Evolutionary conservation across 2,888 invertebrate species (phyloP), one percentile per base, ranked within the genome.

Genomic region (Pseudococcus jackbeardsleyi): DNA sequence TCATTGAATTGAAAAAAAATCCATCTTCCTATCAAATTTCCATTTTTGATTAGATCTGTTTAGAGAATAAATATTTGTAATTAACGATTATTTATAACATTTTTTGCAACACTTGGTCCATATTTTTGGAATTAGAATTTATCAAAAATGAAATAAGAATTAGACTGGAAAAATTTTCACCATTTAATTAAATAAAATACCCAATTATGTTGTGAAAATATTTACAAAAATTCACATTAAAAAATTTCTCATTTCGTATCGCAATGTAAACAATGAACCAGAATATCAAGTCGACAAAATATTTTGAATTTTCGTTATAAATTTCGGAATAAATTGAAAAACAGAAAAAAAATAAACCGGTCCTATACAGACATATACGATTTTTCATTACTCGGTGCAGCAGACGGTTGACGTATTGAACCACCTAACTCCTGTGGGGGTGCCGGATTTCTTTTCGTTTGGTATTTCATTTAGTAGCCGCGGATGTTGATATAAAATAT

Each of bases 401-500:
- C 33, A n/a, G 19, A 59, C 59, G 19, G 26, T 72, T 72, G 68
- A 33, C 68, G 33, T 72, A 72, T 72, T 15, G 68, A 33, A 33
- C 68, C 68, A 72, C 46, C 79, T 79, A 59, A 11, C 72, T 72
- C 72, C 72, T 79, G 46, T 79, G 46, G 79, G 79, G 79, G 79
- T 79, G 46, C 79, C 42, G 79, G 39, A 79, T 42, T 79, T 79
- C 72, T 72, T 42, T 42, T 79, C 42, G 22, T 3, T 79, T 42
- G 79, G 42, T 42, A 42, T 79, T 79, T 79, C n/a, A 79, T 79
- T 42, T 59, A 59, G 59, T 59, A 59, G 59, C 59, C 59, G 42
- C 6, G 26, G 15, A 72, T 33, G 33, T 72, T 33, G 22, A 72
- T 79, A 42, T 79, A 79, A 79, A 42, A 42, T 79, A 79, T 79